phyloP scores from a whole-genome alignment of 1,140 invertebrate genomes.

The Musca vetustissima region DNA sequence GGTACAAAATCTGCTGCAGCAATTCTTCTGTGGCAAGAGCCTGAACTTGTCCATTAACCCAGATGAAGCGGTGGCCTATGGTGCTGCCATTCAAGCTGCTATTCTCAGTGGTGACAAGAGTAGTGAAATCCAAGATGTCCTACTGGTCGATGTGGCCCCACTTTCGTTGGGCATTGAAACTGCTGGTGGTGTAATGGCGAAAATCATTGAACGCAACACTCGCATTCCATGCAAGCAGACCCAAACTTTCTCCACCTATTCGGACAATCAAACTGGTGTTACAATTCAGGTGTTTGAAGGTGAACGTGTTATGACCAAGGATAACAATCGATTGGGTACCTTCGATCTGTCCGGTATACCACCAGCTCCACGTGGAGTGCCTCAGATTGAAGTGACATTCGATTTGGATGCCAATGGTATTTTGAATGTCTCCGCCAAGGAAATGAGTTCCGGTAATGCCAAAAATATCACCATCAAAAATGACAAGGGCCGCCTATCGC shows the following conservation, averaged over 20 bases:
- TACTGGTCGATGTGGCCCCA: conserved; percentile 62
- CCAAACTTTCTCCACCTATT: conserved; percentile 67
- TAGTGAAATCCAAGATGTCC: conserved; percentile 59
- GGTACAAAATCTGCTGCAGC: conserved; percentile 63
- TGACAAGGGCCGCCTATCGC: conserved; percentile 77
- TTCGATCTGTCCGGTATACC: conserved; percentile 80
- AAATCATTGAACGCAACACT: conserved; percentile 66
- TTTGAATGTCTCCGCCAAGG: conserved; percentile 65
- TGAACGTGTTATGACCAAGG: conserved; percentile 71
- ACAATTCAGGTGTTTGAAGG: conserved; percentile 70
- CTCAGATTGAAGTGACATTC: conserved; percentile 72
- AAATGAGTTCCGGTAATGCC: conserved; percentile 61
- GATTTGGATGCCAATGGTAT: conserved; percentile 67
- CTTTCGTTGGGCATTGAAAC: conserved; percentile 65
- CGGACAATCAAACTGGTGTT: conserved; percentile 73
- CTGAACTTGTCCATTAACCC: conserved; percentile 74
- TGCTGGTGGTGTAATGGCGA: conserved; percentile 65
- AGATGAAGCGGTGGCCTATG: conserved; percentile 74
- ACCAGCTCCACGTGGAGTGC: conserved; percentile 76
- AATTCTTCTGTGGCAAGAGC: conserved; percentile 66
- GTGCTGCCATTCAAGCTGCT: conserved; percentile 74
- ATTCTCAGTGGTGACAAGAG: conserved; percentile 67
- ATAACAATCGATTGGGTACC: conserved; percentile 75
- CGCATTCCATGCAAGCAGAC: conserved; percentile 67
- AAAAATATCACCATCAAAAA: conserved; percentile 83